Base-by-base conservation (phyloP, 2,888 invertebrate genomes). In the Drosophila yooni region DNA sequence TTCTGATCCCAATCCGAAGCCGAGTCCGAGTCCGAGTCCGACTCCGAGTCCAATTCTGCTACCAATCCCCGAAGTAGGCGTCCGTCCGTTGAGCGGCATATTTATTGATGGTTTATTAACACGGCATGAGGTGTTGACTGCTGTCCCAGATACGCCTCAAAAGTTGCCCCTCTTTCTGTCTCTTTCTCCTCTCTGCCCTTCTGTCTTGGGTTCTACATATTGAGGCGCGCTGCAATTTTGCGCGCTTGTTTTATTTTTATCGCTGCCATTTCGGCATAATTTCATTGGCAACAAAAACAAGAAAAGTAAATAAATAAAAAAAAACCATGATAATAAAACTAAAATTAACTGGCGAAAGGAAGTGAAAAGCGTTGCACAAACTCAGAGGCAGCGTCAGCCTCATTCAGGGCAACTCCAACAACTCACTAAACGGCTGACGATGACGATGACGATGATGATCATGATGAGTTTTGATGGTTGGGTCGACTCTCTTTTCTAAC, bases 101-200 rank as follows among this genome's bases (percentile, higher is more conserved):
- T 76, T 86, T 86, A 86, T 86, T 91, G 81, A 88, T 90, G 88
- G 88, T 76, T 90, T 81, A 88, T 89, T 86, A 81, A 77, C 89
- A 90, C 90, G 89, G 74, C 89, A 91, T 84, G 83, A 90, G 88
- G 90, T 90, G 88, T 80, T 82, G 78, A 81, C 56, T 50, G 57
- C 58, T 70, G 60, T 79, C 52, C 70, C 76, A 80, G 48, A 63
- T 38, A 51, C 50, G 48, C 25, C 68, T 50, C 68, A 53, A 31
- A 40, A 38, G 25, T 34, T 7, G 33, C 18, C 46, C 7, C 46
- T 27, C 48, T 2, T 10, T 2, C 38, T 6, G 43, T 10, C 56
- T 21, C 25, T 10, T 4, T 34, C 40, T 5, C 34, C n/a, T 13
- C 48, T 15, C 51, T 25, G 15, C 21, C 46, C 2, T 2, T 36